Conservation (phyloP, 1,140 invertebrate genomes). For the Procambarus clarkii region DNA sequence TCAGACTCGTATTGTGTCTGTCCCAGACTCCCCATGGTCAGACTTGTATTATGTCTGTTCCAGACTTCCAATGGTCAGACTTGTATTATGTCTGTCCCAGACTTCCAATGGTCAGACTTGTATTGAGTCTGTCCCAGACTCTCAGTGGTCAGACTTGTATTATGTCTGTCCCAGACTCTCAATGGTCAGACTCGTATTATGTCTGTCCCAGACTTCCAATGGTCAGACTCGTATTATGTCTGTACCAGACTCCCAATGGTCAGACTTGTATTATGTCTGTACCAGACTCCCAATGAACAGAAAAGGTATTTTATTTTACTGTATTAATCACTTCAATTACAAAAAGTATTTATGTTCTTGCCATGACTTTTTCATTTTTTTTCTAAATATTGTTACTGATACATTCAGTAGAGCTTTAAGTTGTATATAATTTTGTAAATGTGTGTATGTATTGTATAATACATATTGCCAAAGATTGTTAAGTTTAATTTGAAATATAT, state of each 20-base stretch:
- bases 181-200: too few species aligned
- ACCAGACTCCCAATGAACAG: not conserved
- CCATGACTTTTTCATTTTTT: not conserved
- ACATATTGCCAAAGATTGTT: conserved; percentile 64
- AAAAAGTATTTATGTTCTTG: not conserved
- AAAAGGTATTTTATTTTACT: not conserved
- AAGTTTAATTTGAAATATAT: conserved; percentile 54
- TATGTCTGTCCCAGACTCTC: too few species aligned
- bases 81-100: too few species aligned
- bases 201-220: too few species aligned
- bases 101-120: too few species aligned
- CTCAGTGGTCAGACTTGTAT: too few species aligned
- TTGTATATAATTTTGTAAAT: conserved; percentile 52
- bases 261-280: not conserved
- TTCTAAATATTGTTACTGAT: not conserved
- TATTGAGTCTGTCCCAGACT: too few species aligned
- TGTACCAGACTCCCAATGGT: too few species aligned
- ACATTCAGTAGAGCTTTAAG: conserved; percentile 56
- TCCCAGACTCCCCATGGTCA: not conserved
- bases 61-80: too few species aligned
- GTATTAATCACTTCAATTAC: not conserved
- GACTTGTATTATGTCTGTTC: not conserved
- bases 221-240: too few species aligned
- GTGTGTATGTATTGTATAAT: conserved; percentile 56
- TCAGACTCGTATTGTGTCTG: not conserved